Base-by-base conservation (phyloP, 1,140 invertebrate species). In the Papilio dardanus region DNA sequence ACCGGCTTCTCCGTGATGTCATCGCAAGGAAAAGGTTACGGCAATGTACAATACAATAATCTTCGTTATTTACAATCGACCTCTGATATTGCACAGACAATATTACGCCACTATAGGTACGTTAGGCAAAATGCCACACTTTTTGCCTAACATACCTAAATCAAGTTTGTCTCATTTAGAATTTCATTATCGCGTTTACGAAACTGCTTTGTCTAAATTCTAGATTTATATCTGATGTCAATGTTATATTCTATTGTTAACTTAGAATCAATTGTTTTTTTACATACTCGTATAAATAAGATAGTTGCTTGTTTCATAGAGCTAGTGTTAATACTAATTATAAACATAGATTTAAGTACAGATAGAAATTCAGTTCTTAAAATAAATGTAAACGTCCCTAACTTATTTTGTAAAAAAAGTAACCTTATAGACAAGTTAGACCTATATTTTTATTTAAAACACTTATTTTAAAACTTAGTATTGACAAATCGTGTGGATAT, bases 1-100 rank as follows among this genome's bases (percentile, higher is more conserved):
- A 69, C 67, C 67, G 67, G 67, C 67, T 69, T 69, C 3, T 37
- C 67, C 33, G 67, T 69, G 67, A 69, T 69, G 33, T 69, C 67
- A 69, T 69, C 67, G 21, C 35, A 40, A 69, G n/a, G 67, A 69
- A 69, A 69, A 69, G 67, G 67, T 69, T 40, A 69, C 67, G 19
- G 35, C 67, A 24, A 69, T 21, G 67, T 40, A 69, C 67, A 69
- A 69, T 69, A 37, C n/a, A n/a, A n/a, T n/a, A 67, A 67, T 33
- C 28, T 14, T 69, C 67, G 21, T 40, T 28, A 40, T 35, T 69
- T 69, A 40, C 67, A 35, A 12, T 35, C 31, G 65, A 66, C 30
- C 65, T 69, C 67, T 69, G 3, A 42, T 33, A 69, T 69, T 69
- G 67, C 67, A 35, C 31, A 40, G 35, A 69, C 31, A 14, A 37